phyloP scores from a whole-genome alignment of 2,888 invertebrate genomes.

The Oscheius myriophilus region DNA sequence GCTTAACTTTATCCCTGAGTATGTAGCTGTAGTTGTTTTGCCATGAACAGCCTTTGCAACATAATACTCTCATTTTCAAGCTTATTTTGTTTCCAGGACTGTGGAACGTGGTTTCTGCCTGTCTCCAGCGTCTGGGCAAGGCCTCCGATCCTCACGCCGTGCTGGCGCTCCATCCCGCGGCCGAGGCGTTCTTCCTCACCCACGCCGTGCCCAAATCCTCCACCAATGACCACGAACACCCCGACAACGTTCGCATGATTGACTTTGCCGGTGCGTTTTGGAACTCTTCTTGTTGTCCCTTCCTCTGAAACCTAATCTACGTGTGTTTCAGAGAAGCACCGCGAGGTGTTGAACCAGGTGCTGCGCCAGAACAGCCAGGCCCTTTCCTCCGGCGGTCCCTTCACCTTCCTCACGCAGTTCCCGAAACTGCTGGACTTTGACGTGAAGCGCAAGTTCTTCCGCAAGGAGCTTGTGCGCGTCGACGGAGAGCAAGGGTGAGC shows the following conservation, averaged over 20 bases:
- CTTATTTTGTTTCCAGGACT: constrained; percentile 70
- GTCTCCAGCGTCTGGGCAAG: constrained; percentile 82
- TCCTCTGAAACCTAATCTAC: not conserved
- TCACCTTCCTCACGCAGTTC: constrained; percentile 86
- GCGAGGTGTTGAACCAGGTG: constrained; percentile 88
- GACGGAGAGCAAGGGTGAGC: constrained; percentile 73
- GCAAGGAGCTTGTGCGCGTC: constrained; percentile 84
- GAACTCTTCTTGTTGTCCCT: not conserved
- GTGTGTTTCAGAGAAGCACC: constrained; percentile 83
- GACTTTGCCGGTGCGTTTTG: constrained; percentile 82
- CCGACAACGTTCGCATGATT: constrained; percentile 82
- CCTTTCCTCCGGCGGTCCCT: constrained; percentile 80
- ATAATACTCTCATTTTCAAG: not conserved
- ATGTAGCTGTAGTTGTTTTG: too few species aligned
- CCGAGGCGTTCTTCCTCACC: constrained; percentile 89
- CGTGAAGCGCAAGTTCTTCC: constrained; percentile 86
- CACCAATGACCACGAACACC: constrained; percentile 65
- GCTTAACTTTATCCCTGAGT: too few species aligned
- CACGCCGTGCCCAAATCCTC: constrained; percentile 76
- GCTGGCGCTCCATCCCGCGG: constrained; percentile 85
- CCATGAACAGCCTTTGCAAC: too few species aligned
- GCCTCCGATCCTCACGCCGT: constrained; percentile 89
- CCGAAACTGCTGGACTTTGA: constrained; percentile 88
- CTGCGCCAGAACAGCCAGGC: constrained; percentile 77
- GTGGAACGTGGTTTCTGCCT: constrained; percentile 83